Evolutionary conservation across 2,797 vertebrate species (phyloP).

Genomic region (Poecile montanus): DNA sequence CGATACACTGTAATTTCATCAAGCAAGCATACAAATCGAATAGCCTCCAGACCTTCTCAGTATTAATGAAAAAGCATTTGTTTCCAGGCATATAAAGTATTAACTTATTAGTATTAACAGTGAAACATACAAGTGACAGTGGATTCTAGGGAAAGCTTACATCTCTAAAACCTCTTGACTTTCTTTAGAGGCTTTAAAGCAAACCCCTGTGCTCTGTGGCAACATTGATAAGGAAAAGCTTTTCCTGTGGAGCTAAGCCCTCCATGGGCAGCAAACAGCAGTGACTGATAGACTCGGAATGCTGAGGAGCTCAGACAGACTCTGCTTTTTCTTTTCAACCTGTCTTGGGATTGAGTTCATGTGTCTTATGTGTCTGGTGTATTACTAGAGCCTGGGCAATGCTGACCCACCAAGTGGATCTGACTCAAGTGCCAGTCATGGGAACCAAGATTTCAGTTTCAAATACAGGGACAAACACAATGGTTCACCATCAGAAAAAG

Average conservation of each 20-base stretch:
- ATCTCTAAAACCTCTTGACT: slow-evolving; percentile 13
- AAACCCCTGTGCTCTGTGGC: slow-evolving; percentile 2
- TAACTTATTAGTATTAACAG: slow-evolving; percentile 36
- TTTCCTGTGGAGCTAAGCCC: slow-evolving; percentile 1
- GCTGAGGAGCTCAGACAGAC: not conserved
- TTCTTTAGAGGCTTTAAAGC: slow-evolving; percentile 34
- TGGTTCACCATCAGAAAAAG: not conserved
- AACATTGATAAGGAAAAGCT: slow-evolving; percentile 21
- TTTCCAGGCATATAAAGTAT: slow-evolving; percentile 38
- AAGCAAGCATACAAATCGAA: not conserved
- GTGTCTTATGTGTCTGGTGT: not conserved
- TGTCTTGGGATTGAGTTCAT: not conserved
- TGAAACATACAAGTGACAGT: not conserved
- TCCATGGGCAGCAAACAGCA: not conserved
- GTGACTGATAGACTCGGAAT: not conserved
- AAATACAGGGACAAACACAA: rapidly evolving
- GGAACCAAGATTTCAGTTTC: rapidly evolving
- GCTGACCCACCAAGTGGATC: not conserved
- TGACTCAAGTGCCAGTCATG: rapidly evolving
- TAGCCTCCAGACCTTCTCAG: not conserved
- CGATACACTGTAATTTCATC: not conserved
- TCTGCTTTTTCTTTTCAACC: not conserved
- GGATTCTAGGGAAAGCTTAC: not conserved
- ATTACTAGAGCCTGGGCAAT: not conserved
- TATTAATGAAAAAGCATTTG: slow-evolving; percentile 37